phyloP scores from a whole-genome alignment of 1,140 invertebrate species.

The Sipha flava region DNA sequence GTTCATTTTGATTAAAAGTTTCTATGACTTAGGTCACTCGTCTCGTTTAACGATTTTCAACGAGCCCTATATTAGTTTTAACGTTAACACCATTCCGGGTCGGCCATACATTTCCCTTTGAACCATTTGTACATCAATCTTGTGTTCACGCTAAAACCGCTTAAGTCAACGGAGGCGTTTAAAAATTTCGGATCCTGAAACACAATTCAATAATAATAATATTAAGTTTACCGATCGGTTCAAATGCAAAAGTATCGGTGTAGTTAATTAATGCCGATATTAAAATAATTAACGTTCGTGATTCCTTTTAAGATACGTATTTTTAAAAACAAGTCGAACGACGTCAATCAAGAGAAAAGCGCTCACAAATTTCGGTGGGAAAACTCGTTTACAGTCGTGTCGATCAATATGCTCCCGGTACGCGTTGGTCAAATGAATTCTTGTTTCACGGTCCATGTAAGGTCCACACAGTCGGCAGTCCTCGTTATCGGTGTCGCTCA shows the following conservation, averaged over 20 bases:
- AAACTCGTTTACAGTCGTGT: conserved; percentile 68
- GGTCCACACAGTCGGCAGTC: conserved; percentile 70
- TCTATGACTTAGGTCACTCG: too few species aligned
- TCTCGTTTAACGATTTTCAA: too few species aligned
- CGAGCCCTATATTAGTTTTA: background rate
- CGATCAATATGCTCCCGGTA: conserved; percentile 71
- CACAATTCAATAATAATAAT: too few species aligned
- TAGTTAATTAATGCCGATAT: too few species aligned
- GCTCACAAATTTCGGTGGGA: conserved; percentile 66
- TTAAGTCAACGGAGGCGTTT: conserved; percentile 42
- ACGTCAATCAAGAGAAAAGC: too few species aligned
- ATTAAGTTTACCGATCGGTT: background rate
- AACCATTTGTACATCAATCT: conserved; percentile 68
- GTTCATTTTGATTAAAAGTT: background rate
- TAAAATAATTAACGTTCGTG: too few species aligned
- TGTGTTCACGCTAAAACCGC: conserved; percentile 53
- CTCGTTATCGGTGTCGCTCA: conserved; percentile 52
- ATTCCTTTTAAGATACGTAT: too few species aligned
- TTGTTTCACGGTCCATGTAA: conserved; percentile 59
- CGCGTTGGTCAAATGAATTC: conserved; percentile 54
- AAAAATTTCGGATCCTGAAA: conserved; percentile 46
- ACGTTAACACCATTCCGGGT: conserved; percentile 58
- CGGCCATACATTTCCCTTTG: conserved; percentile 68
- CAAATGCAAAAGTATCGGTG: conserved; percentile 29
- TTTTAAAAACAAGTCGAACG: too few species aligned